These are phyloP conservation scores for Morbakka virulenta DNA, from an alignment of 30 jellyfish, hydroid and myxozoan genomes.

Conservation along the genomic window DNA sequence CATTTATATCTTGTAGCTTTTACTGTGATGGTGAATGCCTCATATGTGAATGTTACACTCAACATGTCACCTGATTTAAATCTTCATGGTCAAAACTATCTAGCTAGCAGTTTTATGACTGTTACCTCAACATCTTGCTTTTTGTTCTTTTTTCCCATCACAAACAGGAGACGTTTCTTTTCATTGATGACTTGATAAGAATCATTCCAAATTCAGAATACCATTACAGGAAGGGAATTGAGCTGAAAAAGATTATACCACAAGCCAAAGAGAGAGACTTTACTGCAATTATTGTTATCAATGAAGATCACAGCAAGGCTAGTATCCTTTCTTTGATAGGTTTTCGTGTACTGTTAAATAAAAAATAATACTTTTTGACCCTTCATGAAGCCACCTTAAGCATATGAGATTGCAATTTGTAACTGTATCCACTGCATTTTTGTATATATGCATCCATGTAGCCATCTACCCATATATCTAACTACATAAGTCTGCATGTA, in stretches of 20 bases:
- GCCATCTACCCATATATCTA: too few species aligned
- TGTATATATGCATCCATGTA: too few species aligned
- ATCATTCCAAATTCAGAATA: slow-evolving; percentile 80
- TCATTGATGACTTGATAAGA: slow-evolving; percentile 52
- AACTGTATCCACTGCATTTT: not conserved
- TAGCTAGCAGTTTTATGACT: too few species aligned
- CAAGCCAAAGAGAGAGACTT: slow-evolving; percentile 81
- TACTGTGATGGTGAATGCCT: too few species aligned
- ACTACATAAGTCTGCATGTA: too few species aligned
- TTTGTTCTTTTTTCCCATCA: too few species aligned
- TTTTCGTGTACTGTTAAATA: not conserved
- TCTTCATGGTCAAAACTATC: too few species aligned
- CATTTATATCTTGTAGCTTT: too few species aligned
- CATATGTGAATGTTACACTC: too few species aligned
- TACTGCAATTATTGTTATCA: slow-evolving; percentile 72
- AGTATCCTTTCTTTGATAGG: slow-evolving; percentile 49
- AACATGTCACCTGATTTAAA: too few species aligned
- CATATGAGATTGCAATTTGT: not conserved
- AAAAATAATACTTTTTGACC: not conserved
- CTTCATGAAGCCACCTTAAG: not conserved
- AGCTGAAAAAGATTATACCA: slow-evolving; percentile 60
- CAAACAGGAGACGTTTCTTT: slow-evolving; percentile 81
- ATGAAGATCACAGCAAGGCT: slow-evolving; percentile 85
- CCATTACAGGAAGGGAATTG: slow-evolving; percentile 65
- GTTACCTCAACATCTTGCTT: not conserved